Evolutionary conservation across 2,888 invertebrate species (phyloP), one percentile per base, ranked within the genome.

Genomic region (Acronicta alni): DNA sequence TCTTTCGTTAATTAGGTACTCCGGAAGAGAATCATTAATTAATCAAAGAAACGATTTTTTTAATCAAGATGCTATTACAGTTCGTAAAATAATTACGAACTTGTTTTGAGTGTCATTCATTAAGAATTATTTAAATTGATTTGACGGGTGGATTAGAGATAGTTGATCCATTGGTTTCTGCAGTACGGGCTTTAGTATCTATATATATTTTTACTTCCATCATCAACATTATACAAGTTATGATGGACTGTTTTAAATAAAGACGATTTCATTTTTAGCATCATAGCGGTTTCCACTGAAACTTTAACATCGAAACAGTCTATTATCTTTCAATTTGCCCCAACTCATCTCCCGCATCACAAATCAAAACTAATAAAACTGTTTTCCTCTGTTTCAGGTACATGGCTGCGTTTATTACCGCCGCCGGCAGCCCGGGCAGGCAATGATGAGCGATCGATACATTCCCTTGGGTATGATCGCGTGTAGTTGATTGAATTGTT

Each of bases 301-400:
- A n/a, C 35, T 35, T n/a, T 35, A 26, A 26, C 26, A 14, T n/a
- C n/a, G 7, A 12, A 35, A n/a, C 6, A n/a, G n/a, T 35, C 6
- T n/a, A n/a, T 35, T n/a, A 35, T 35, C 14, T n/a, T 35, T 35
- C 35, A 6, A 35, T 35, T 14, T n/a, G 14, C n/a, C 35, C 35
- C n/a, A 35, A 35, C n/a, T 35, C 4, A n/a, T 35, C 35, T 20
- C 8, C 8, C 26, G 9, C 3, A 23, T 12, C 41, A 38, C 14
- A 18, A 44, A 35, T 10, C 39, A 55, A 26, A 16, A 17, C 63
- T 74, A 68, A 65, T 57, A 46, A 67, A 12, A 44, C 17, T 10
- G 8, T 53, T 67, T 76, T 43, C 32, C 3, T 23, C 73, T 79
- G 73, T 79, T 79, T 18, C 79, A 79, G 78, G 78, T 79, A 79